Conservation (phyloP, 2,888 invertebrate species). For the Tipula lateralis region DNA sequence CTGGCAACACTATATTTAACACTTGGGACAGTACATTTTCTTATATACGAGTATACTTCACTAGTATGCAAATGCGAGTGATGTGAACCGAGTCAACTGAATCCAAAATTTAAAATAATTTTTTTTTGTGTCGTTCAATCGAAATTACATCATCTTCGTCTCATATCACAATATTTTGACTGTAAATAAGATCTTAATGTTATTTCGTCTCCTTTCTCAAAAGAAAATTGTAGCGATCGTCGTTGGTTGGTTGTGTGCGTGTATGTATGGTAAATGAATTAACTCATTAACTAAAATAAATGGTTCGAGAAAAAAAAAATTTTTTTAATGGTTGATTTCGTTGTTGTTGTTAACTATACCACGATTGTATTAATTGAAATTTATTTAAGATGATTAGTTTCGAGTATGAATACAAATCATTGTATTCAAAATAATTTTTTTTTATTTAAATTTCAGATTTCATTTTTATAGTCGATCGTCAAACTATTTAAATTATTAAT, state of each 20-base stretch:
- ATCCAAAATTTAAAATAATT: neutral
- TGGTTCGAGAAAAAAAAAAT: neutral
- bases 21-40: neutral
- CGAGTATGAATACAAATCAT: neutral
- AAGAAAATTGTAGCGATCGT: neutral
- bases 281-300: constrained; percentile 30
- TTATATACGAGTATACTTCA: neutral
- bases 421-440: neutral
- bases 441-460: neutral
- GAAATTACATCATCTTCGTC: neutral
- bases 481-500: neutral
- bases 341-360: neutral
- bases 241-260: neutral
- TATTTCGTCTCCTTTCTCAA: constrained; percentile 6
- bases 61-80: neutral
- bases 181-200: neutral
- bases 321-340: neutral
- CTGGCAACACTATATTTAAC: neutral
- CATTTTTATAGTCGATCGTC: neutral
- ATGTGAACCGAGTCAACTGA: neutral
- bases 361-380: neutral
- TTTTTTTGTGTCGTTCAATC: neutral
- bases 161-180: constrained; percentile 7
- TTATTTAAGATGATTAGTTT: neutral
- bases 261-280: constrained; percentile 29